These are phyloP conservation scores for Tamandua tetradactyla DNA, from an alignment of 2,797 vertebrate species.

Conservation along the genomic window DNA sequence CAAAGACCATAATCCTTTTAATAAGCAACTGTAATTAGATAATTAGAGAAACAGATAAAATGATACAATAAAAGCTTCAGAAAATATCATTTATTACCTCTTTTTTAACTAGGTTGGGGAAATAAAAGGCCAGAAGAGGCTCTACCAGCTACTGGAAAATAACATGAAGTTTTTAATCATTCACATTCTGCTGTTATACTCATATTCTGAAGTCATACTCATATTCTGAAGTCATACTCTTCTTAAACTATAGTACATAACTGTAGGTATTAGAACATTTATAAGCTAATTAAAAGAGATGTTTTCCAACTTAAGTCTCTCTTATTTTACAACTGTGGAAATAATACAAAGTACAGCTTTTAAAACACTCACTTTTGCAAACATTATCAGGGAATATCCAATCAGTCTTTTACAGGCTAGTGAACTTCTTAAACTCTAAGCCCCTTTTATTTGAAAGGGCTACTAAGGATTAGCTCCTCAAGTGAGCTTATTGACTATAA, in stretches of 20 bases:
- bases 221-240: conserved; percentile 36
- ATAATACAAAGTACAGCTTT: neutral
- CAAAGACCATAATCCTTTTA: neutral
- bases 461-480: neutral
- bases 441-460: neutral
- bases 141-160: neutral
- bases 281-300: conserved; percentile 38
- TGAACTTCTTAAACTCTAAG: neutral
- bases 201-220: conserved; percentile 18
- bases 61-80: neutral
- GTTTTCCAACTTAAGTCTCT: conserved; percentile 3
- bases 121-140: neutral
- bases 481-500: neutral
- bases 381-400: conserved; percentile 41
- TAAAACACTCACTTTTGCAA: neutral
- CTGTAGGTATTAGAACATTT: neutral
- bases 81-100: neutral
- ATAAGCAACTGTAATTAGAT: neutral
- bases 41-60: conserved; percentile 11
- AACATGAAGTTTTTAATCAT: conserved; percentile 3
- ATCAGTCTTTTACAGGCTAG: neutral
- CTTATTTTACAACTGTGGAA: conserved; percentile 44
- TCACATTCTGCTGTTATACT: neutral
- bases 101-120: neutral
- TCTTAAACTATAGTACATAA: conserved; percentile 12